A percentile compares a stretch with the other conserved stretches of the same genome.
These are phyloP conservation scores for Notocelia uddmanniana DNA, from an alignment of 2,888 invertebrate genomes.

Conservation along the genomic window DNA sequence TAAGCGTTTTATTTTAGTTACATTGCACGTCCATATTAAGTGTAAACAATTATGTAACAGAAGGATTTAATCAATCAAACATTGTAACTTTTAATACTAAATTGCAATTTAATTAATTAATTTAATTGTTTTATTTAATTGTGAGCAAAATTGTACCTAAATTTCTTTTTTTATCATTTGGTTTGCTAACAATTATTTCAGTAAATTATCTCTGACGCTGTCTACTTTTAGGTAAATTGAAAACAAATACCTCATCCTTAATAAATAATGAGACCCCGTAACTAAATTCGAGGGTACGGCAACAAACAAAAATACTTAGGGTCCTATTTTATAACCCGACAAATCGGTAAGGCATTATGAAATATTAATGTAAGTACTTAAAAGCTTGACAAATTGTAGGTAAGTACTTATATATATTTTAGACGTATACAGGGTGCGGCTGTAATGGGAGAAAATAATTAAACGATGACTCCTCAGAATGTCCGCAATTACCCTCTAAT, in stretches of 20 bases:
- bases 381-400: background rate
- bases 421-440: background rate
- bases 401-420: background rate
- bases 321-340: background rate
- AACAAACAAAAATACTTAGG: background rate
- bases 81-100: too few species aligned
- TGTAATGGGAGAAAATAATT: background rate
- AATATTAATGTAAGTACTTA: background rate
- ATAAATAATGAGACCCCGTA: background rate
- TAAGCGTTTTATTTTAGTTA: conserved; percentile 68
- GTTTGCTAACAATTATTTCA: background rate
- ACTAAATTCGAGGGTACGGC: background rate
- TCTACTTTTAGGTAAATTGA: background rate
- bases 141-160: background rate
- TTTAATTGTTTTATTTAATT: background rate
- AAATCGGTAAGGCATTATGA: background rate
- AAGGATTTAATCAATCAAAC: conserved; percentile 57
- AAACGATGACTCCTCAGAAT: background rate
- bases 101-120: too few species aligned
- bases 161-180: background rate
- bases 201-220: background rate
- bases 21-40: conserved; percentile 62
- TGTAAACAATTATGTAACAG: conserved; percentile 59
- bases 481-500: background rate
- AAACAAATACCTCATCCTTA: background rate